Percentiles rank a stretch among this genome's conserved stretches.
Evolutionary conservation across 2,113 vertebrate genomes (phyloP).

Genomic region (Trichomycterus rosablanca): DNA sequence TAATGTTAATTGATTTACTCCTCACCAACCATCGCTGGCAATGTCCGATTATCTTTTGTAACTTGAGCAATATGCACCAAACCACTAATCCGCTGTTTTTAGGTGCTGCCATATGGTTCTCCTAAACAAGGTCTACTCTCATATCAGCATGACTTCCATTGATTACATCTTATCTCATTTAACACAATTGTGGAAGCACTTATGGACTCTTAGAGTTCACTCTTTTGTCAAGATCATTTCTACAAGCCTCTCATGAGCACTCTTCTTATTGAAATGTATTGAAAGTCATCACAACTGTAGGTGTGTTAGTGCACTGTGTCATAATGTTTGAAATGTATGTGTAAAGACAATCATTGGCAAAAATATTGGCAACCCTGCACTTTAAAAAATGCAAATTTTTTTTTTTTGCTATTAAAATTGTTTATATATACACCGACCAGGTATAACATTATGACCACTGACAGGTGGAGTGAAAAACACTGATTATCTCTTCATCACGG

Average conservation of each 20-base stretch:
- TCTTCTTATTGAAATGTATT: conserved; percentile 24
- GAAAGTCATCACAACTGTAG: conserved; percentile 22
- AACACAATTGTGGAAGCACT: conserved; percentile 51
- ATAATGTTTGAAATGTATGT: too few relatives aligned
- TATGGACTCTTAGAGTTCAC: conserved; percentile 49
- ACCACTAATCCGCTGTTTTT: conserved; percentile 26
- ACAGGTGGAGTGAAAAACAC: too few relatives aligned
- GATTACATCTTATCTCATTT: conserved; percentile 56
- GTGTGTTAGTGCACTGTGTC: too few relatives aligned
- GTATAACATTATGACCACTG: too few relatives aligned
- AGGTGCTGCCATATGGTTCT: conserved; percentile 3
- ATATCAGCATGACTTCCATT: conserved; percentile 41
- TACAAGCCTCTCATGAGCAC: conserved; percentile 30
- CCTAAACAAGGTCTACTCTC: conserved; percentile 26
- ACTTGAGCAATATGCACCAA: conserved; percentile 32
- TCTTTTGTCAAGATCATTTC: conserved; percentile 44
- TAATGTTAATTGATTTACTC: conserved; percentile 49
- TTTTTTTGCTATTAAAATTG: too few relatives aligned
- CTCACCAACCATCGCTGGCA: conserved; percentile 2
- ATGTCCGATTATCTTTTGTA: conserved; percentile 52
- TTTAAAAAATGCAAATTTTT: too few relatives aligned
- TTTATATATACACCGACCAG: too few relatives aligned
- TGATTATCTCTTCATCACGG: too few relatives aligned
- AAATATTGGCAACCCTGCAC: too few relatives aligned
- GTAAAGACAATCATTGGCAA: too few relatives aligned